A percentile compares a stretch with the other conserved stretches of the same genome.
phyloP scores from a whole-genome alignment of 1,140 invertebrate species.

The Trachymyrmex cornetzi region DNA sequence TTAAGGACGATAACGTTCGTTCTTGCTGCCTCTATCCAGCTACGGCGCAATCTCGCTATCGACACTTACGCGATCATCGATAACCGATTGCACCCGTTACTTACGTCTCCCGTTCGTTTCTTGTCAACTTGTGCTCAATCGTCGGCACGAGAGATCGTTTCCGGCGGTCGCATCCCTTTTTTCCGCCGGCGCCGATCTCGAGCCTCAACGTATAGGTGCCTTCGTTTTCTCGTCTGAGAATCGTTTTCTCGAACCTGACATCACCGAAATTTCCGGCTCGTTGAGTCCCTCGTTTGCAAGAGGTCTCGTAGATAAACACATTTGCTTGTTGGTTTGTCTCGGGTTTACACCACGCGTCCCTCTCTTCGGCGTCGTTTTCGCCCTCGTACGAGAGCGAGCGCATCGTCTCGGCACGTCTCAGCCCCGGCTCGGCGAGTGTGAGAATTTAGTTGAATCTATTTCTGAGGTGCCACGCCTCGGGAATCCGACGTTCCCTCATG shows the following conservation, averaged over 20 bases:
- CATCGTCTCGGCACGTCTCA: conserved; percentile 17
- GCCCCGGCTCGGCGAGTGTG: conserved; percentile 59
- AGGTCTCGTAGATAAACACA: conserved; percentile 30
- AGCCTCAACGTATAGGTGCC: not conserved
- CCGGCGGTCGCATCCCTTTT: not conserved
- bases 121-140: conserved; percentile 36
- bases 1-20: conserved; percentile 28
- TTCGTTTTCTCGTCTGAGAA: conserved; percentile 10
- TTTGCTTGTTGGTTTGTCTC: conserved; percentile 37
- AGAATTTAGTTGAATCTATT: conserved; percentile 78
- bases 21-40: conserved; percentile 11
- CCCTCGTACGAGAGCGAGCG: conserved; percentile 6
- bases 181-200: not conserved
- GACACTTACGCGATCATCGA: conserved; percentile 57
- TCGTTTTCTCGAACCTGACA: conserved; percentile 27
- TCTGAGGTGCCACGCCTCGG: conserved; percentile 38
- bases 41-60: conserved; percentile 49
- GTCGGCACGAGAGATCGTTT: conserved; percentile 39
- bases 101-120: conserved; percentile 38
- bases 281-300: conserved; percentile 45
- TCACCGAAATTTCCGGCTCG: conserved; percentile 38
- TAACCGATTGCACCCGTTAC: conserved; percentile 50
- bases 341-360: not conserved
- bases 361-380: not conserved
- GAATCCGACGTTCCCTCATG: conserved; percentile 55